Base-by-base conservation (phyloP, 1,140 invertebrate species). In the Cyclargus thomasi region DNA sequence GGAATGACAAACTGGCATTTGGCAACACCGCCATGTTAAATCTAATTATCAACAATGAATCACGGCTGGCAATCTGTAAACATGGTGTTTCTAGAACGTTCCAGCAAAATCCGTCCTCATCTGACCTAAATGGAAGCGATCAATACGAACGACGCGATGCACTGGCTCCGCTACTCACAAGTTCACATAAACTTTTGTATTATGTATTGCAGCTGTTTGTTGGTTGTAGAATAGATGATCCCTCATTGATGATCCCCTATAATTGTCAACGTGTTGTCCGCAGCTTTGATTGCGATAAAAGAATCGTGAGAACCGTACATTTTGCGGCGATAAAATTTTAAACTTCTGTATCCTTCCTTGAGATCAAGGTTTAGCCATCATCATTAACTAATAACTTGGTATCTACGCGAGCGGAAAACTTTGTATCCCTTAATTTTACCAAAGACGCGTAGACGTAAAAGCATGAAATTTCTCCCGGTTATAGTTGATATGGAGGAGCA, bases 81-180 rank as follows among this genome's bases (percentile, higher is more conserved):
- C 8, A 20, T 59, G 18, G 55, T 21, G 55, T 20, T 71, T 74
- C 70, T 67, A 57, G 39, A 39, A 18, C 47, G 36, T 65, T 68
- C 67, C 71, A 71, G 70, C 22, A 10, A 16, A 18, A 59, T 63
- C 29, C 66, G 72, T 67, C 69, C 70, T 65, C 35, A 62, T 68
- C 22, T 70, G 71, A 73, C 74, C 74, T 64, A 73, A 53, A 69
- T 71, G 53, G 66, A 67, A 36, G 62, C 71, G 65, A 65, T 68
- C 53, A 20, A 18, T 20, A 20, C 53, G 7, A 20, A 8, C 17
- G 55, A 11, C 17, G 63, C 67, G 68, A 70, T 72, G 39, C 39
- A 47, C 39, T 16, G 39, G 39, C 39, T 47, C 14, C 14, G 10
- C 39, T 16, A 47, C 6, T 47, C 8, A 3, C 8, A 14, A 47